Base-by-base conservation (phyloP, 2,113 vertebrate species). In the Archilochus colubris region DNA sequence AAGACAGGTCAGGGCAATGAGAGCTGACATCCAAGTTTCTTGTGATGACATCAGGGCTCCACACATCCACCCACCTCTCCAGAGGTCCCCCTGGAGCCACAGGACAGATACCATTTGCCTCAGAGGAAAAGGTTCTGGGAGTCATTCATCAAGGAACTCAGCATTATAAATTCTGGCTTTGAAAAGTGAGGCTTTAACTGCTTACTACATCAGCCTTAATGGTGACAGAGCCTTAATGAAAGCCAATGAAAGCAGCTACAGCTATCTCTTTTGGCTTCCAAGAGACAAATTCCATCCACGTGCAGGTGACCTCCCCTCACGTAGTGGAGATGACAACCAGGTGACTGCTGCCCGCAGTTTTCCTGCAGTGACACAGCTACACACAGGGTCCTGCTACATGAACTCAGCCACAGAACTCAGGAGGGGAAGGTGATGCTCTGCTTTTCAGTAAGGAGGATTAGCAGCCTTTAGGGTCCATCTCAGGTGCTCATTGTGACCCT, bases 281-380 rank as follows among this genome's bases (percentile, higher is more conserved):
- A 55, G 14, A 20, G 31, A 43, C 38, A 74, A 83, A 81, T 11
- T 38, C 43, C 53, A 63, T 12, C 9, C 3, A 3, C 1, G 0
- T 33, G 31, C 27, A 61, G 50, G 55, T 1, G 7, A 55, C 64
- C 15, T 57, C 3, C 4, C 10, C 48, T 63, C 0, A 0, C 4
- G 2, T 6, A 70, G 57, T 5, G 3, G n/a, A 87, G 61, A 20
- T 21, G 48, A 54, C 43, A 17, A 33, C 46, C 63, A 88, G 50
- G 28, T 1, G 9, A 43, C n/a, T 68, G 61, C 54, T 44, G 43
- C 0, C 1, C 14, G 20, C n/a, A 44, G 33, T n/a, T 74, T 27
- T 55, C 24, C 36, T 61, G 55, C 51, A 70, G n/a, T 40, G 51
- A 55, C 81, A 73, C 40, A 64, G 25, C 72, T 38, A 59, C 62